These are phyloP conservation scores for Tachypleus tridentatus DNA, from an alignment of 1,140 invertebrate species.

Conservation along the genomic window DNA sequence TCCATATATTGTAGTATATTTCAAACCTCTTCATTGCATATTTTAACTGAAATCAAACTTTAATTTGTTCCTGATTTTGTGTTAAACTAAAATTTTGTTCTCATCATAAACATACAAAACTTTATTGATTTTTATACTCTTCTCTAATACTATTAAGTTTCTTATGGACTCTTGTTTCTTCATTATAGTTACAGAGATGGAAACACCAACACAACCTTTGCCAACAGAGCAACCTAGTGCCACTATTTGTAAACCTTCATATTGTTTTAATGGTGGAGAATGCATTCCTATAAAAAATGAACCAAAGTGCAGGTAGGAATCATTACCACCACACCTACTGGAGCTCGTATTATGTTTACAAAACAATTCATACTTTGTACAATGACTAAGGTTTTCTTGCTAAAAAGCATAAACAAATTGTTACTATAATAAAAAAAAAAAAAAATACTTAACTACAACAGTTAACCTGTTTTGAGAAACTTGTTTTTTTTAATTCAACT, in stretches of 20 bases:
- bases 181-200: too few relatives aligned
- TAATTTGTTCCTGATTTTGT: background rate
- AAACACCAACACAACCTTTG: slow-evolving; percentile 45
- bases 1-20: too few relatives aligned
- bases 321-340: too few relatives aligned
- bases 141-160: too few relatives aligned
- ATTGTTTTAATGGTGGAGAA: background rate
- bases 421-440: background rate
- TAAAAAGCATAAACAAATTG: too few relatives aligned
- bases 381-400: too few relatives aligned
- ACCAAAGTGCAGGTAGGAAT: background rate
- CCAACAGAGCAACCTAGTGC: slow-evolving; percentile 47
- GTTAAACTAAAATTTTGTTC: slow-evolving; percentile 39
- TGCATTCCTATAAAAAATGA: background rate
- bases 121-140: too few relatives aligned
- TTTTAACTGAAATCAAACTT: slow-evolving; percentile 24
- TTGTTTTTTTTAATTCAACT: too few relatives aligned
- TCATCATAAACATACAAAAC: too few relatives aligned
- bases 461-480: background rate
- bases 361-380: too few relatives aligned
- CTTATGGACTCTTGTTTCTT: too few relatives aligned
- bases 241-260: slow-evolving; percentile 43
- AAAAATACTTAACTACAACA: background rate
- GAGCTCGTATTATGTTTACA: too few relatives aligned
- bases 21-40: background rate